Evolutionary conservation across 1,140 invertebrate genomes (phyloP), one percentile per base, ranked within the genome.

Genomic region (Antheraea mylitta): DNA sequence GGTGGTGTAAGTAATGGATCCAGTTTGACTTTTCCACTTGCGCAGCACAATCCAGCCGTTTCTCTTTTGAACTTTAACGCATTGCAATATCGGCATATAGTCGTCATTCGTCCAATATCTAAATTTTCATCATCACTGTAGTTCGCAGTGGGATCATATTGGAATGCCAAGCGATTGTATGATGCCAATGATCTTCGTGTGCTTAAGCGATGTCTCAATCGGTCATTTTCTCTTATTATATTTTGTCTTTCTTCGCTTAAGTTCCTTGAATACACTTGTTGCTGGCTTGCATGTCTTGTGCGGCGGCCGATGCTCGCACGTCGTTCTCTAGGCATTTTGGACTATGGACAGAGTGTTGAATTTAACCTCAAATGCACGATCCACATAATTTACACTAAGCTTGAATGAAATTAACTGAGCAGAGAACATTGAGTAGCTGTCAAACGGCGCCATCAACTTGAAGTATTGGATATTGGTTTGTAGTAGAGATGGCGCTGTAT

Each of bases 141-240:
- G n/a, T n/a, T n/a, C n/a, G n/a, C n/a, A n/a, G n/a, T n/a, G n/a
- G n/a, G n/a, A n/a, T n/a, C n/a, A n/a, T n/a, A n/a, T n/a, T n/a
- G n/a, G n/a, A n/a, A n/a, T n/a, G n/a, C n/a, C n/a, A n/a, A n/a
- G n/a, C n/a, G n/a, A n/a, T n/a, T n/a, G n/a, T n/a, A n/a, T n/a
- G n/a, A n/a, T n/a, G n/a, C n/a, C n/a, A n/a, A n/a, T n/a, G n/a
- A n/a, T n/a, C n/a, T n/a, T n/a, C n/a, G n/a, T n/a, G n/a, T n/a
- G n/a, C n/a, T n/a, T 64, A 70, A 69, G 68, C 72, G 72, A 72
- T 74, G 72, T 74, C 75, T 76, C 69, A 76, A 76, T 76, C 71
- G 69, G 68, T 70, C 73, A 78, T 75, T 78, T 75, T 75, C 72
- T 73, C 73, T 72, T 74, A 72, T 78, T 73, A 78, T 78, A 75